Evolutionary conservation across 2,113 vertebrate species (phyloP).

Genomic region (Ovibos moschatus): DNA sequence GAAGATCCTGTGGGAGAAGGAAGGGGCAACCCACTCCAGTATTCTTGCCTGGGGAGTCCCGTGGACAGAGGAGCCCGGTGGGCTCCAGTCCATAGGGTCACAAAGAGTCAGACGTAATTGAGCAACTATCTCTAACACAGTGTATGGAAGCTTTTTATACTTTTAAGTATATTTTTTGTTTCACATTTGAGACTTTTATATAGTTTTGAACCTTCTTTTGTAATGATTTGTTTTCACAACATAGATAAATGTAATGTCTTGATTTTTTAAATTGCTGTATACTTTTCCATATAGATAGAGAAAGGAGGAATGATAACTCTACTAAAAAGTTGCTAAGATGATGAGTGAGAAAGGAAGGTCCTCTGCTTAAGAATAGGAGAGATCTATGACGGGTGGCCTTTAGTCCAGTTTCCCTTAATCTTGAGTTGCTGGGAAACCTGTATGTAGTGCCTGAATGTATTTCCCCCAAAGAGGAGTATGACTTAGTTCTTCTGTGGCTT

Average conservation of each 20-base stretch:
- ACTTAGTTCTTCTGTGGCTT: neutral
- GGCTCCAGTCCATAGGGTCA: neutral
- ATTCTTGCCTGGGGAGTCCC: neutral
- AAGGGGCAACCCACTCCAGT: neutral
- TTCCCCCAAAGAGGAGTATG: neutral
- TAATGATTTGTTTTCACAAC: neutral
- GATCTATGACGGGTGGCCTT: neutral
- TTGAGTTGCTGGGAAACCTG: neutral
- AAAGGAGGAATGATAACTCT: neutral
- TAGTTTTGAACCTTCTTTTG: neutral
- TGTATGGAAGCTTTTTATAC: neutral
- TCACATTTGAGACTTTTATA: slow-evolving; percentile 1
- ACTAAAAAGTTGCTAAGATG: neutral
- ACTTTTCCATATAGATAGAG: neutral
- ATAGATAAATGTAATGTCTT: neutral
- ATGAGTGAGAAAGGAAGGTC: neutral
- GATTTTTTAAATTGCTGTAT: neutral
- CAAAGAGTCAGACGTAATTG: neutral
- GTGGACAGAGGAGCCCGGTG: neutral
- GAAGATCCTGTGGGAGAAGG: neutral
- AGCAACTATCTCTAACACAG: neutral
- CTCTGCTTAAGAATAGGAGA: neutral
- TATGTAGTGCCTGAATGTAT: neutral
- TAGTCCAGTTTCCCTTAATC: neutral
- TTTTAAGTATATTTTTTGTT: neutral